Percentiles rank a stretch among this genome's conserved stretches.
Evolutionary conservation across 92 coral and sea anemone genomes (phyloP).

Genomic region (Siderastrea radians): DNA sequence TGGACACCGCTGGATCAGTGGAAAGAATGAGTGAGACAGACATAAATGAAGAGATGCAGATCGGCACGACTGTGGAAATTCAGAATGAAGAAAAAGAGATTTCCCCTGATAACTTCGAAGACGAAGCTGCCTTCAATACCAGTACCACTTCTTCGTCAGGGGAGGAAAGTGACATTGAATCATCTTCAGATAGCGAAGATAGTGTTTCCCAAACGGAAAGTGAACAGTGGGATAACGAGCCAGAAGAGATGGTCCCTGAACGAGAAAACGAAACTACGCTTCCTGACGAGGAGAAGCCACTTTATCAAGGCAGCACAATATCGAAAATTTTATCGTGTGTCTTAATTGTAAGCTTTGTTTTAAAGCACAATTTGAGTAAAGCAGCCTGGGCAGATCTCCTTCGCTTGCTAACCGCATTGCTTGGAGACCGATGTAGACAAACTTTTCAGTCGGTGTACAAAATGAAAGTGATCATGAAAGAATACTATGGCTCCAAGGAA

Average conservation of each 20-base stretch:
- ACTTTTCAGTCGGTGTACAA: too few relatives aligned
- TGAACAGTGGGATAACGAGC: conserved; percentile 25
- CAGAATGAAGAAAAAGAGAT: not conserved
- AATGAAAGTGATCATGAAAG: too few relatives aligned
- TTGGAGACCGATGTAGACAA: too few relatives aligned
- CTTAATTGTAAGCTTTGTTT: too few relatives aligned
- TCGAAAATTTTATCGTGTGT: too few relatives aligned
- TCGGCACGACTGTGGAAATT: conserved; percentile 16
- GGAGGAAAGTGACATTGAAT: conserved; percentile 15
- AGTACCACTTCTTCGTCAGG: conserved; percentile 17
- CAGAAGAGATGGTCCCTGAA: conserved; percentile 26
- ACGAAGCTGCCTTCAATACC: conserved; percentile 10
- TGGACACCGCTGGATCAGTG: conserved; percentile 23
- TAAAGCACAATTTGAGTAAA: too few relatives aligned
- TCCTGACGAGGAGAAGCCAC: conserved; percentile 51
- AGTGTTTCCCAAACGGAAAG: not conserved
- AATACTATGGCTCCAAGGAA: too few relatives aligned
- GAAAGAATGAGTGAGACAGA: conserved; percentile 20
- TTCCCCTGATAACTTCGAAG: conserved; percentile 24
- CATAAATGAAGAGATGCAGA: conserved; percentile 16
- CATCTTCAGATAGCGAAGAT: conserved; percentile 19
- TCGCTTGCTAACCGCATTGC: too few relatives aligned
- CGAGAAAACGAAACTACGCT: conserved; percentile 40
- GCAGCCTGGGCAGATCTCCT: too few relatives aligned
- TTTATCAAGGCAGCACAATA: too few relatives aligned